phyloP scores from a whole-genome alignment of 1,140 invertebrate species.

The Drosophila gunungcola region DNA sequence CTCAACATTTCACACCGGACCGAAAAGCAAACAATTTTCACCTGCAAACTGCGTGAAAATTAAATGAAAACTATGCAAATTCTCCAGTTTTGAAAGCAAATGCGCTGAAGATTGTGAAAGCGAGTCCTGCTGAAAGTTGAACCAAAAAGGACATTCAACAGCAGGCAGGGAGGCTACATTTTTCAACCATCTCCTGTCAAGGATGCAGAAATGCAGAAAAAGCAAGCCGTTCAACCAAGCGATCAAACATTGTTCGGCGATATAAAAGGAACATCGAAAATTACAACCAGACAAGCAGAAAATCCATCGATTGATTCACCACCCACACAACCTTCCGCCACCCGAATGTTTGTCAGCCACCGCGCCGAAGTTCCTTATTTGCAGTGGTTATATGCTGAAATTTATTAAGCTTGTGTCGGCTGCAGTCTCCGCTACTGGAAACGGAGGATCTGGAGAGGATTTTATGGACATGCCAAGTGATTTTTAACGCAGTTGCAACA shows the following conservation, averaged over 20 bases:
- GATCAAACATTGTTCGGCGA: constrained; percentile 39
- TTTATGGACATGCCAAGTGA: constrained; percentile 51
- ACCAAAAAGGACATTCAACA: constrained; percentile 21
- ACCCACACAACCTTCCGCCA: constrained; percentile 27
- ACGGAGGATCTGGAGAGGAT: constrained; percentile 21
- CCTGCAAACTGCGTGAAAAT: constrained; percentile 16
- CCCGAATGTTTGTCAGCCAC: constrained; percentile 16
- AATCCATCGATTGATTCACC: constrained; percentile 64
- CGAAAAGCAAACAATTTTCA: constrained; percentile 2
- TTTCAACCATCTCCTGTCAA: constrained; percentile 31
- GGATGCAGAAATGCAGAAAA: constrained; percentile 39
- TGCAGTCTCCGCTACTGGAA: constrained; percentile 30
- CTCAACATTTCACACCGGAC: neutral
- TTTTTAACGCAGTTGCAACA: constrained; percentile 48
- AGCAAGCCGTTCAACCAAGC: constrained; percentile 34
- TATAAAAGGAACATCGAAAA: constrained; percentile 50
- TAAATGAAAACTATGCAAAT: constrained; percentile 46
- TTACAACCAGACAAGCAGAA: constrained; percentile 61
- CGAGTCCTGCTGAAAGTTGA: constrained; percentile 10
- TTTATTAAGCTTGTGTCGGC: constrained; percentile 56
- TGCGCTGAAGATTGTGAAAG: neutral
- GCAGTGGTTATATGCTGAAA: constrained; percentile 18
- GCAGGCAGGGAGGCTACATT: constrained; percentile 1
- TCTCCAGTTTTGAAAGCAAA: neutral
- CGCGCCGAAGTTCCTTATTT: constrained; percentile 26